These are phyloP conservation scores for Temnothorax unifasciatus DNA, from an alignment of 2,888 invertebrate species.

Conservation along the genomic window DNA sequence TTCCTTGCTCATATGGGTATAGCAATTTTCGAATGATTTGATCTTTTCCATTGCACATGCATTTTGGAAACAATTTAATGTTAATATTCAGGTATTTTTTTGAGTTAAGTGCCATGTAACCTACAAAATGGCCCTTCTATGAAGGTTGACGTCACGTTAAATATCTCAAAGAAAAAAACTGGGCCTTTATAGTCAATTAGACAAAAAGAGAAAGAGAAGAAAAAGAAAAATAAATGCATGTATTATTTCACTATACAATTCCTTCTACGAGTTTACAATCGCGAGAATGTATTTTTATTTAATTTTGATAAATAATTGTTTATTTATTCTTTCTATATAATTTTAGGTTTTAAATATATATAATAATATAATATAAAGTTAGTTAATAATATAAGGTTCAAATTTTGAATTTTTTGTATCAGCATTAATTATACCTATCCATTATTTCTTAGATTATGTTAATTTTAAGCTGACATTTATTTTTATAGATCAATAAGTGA, in stretches of 20 bases:
- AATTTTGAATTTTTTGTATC: neutral
- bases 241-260: neutral
- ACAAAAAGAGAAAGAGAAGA: neutral
- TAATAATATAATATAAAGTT: too few relatives aligned
- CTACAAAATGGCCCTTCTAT: too few relatives aligned
- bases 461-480: neutral
- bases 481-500: neutral
- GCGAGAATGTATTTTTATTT: neutral
- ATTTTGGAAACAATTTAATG: neutral
- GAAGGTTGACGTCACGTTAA: too few relatives aligned
- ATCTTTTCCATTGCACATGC: neutral
- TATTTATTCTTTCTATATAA: neutral
- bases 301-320: neutral
- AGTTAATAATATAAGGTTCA: neutral
- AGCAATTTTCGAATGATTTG: neutral
- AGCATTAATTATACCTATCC: neutral
- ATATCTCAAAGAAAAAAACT: too few relatives aligned
- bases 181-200: too few relatives aligned
- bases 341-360: neutral
- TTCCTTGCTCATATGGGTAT: conserved; percentile 77
- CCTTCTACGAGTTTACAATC: neutral
- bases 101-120: too few relatives aligned
- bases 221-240: neutral
- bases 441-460: neutral
- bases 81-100: neutral